Percentiles rank a stretch among this genome's conserved stretches.
phyloP scores from a whole-genome alignment of 2,797 vertebrate genomes.

The Manis crassicaudata region DNA sequence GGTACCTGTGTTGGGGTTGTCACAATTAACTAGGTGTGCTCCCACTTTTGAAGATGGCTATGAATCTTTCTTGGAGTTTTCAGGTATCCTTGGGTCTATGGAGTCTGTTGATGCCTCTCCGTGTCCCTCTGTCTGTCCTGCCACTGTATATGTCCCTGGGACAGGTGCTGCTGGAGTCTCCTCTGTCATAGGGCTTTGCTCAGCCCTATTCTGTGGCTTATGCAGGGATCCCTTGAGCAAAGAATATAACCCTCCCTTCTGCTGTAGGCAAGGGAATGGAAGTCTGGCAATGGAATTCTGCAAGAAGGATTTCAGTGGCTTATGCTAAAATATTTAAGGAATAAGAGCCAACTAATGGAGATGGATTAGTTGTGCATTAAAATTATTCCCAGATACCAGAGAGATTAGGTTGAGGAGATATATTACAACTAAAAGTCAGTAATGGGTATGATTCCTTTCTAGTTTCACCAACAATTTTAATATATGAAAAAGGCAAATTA shows the following conservation, averaged over 20 bases:
- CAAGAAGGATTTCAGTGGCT: not conserved
- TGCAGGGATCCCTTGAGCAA: not conserved
- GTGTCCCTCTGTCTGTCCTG: not conserved
- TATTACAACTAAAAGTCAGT: not conserved
- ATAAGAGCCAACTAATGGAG: not conserved
- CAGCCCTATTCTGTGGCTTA: not conserved
- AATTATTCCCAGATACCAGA: not conserved
- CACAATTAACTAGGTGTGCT: not conserved
- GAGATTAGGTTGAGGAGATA: conserved; percentile 7
- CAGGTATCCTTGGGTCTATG: not conserved
- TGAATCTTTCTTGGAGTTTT: not conserved
- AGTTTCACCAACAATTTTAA: not conserved
- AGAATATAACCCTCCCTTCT: not conserved
- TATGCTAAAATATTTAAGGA: conserved; percentile 19
- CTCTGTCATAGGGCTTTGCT: not conserved
- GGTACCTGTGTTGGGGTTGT: not conserved
- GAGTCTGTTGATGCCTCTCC: not conserved
- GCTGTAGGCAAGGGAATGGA: not conserved
- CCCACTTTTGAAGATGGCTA: not conserved
- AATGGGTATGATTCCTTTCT: not conserved
- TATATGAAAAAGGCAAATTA: conserved; percentile 26
- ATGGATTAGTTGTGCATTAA: not conserved
- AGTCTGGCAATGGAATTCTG: not conserved
- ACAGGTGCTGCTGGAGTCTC: accelerated
- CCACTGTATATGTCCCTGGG: too few relatives aligned